Evolutionary conservation across 1,140 invertebrate genomes (phyloP).

Genomic region (Hypothenemus hampei): DNA sequence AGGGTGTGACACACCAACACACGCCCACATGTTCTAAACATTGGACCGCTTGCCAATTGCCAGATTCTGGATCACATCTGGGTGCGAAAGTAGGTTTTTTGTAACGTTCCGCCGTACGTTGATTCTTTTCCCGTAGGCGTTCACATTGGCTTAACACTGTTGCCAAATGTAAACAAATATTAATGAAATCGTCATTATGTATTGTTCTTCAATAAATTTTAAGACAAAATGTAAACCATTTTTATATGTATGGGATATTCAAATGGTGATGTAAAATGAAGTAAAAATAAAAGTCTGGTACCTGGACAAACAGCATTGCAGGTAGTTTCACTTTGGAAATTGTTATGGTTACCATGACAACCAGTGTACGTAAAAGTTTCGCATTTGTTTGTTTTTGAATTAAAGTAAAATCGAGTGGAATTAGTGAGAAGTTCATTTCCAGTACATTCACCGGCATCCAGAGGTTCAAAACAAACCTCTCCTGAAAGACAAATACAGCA

Average conservation of each 20-base stretch:
- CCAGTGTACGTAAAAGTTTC: constrained; percentile 65
- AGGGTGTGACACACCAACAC: constrained; percentile 79
- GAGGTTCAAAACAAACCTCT: constrained; percentile 76
- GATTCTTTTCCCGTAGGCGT: constrained; percentile 68
- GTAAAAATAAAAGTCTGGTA: constrained; percentile 35
- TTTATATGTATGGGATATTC: no score
- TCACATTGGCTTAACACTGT: constrained; percentile 74
- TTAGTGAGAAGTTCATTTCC: constrained; percentile 45
- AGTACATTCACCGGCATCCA: constrained; percentile 56
- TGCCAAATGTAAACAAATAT: neutral
- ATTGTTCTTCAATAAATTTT: no score
- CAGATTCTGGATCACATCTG: constrained; percentile 63
- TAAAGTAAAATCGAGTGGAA: constrained; percentile 70
- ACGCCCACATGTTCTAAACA: constrained; percentile 74
- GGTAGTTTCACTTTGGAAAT: constrained; percentile 76
- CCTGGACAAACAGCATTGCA: constrained; percentile 78
- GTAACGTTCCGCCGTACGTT: constrained; percentile 60
- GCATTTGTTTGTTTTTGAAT: constrained; percentile 69
- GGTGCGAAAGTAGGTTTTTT: constrained; percentile 69
- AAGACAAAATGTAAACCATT: no score
- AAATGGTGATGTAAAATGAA: neutral
- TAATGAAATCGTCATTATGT: no score
- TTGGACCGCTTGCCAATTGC: constrained; percentile 75
- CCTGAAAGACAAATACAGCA: constrained; percentile 45
- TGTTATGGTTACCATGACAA: constrained; percentile 81